Conservation (phyloP, 2,113 vertebrate genomes). For the Pseudorectes ferrugineus region DNA sequence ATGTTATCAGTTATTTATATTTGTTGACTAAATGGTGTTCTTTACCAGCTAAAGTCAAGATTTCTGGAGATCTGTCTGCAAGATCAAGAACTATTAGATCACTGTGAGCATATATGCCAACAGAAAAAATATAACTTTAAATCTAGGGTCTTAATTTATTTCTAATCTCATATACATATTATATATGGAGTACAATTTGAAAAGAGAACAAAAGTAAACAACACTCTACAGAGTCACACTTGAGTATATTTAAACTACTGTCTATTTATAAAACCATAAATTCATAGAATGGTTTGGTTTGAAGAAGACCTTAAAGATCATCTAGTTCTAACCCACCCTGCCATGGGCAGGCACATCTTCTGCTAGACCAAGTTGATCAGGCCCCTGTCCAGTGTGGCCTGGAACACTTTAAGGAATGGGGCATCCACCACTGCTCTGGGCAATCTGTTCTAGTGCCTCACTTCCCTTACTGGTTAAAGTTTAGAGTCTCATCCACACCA, state of each 20-base stretch:
- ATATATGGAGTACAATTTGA: background rate
- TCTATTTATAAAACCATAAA: background rate
- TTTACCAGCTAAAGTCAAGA: background rate
- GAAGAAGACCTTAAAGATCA: background rate
- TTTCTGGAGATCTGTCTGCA: background rate
- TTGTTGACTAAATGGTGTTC: background rate
- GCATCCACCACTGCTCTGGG: too few relatives aligned
- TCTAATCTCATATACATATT: background rate
- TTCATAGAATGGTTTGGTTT: background rate
- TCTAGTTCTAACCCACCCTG: rapidly evolving
- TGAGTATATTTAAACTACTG: background rate
- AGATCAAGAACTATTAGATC: background rate
- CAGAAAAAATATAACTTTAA: background rate
- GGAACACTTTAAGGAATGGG: background rate
- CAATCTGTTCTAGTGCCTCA: background rate
- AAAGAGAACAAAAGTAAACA: background rate
- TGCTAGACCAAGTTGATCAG: background rate
- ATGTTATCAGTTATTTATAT: background rate
- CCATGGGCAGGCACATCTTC: background rate
- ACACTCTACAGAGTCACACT: background rate
- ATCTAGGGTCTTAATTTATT: background rate
- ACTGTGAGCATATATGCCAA: rapidly evolving
- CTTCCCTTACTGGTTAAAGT: background rate
- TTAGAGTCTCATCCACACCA: background rate
- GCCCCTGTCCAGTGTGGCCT: background rate